phyloP scores from a whole-genome alignment of 30 jellyfish, hydroid and myxozoan genomes.

The Mastigias papua region DNA sequence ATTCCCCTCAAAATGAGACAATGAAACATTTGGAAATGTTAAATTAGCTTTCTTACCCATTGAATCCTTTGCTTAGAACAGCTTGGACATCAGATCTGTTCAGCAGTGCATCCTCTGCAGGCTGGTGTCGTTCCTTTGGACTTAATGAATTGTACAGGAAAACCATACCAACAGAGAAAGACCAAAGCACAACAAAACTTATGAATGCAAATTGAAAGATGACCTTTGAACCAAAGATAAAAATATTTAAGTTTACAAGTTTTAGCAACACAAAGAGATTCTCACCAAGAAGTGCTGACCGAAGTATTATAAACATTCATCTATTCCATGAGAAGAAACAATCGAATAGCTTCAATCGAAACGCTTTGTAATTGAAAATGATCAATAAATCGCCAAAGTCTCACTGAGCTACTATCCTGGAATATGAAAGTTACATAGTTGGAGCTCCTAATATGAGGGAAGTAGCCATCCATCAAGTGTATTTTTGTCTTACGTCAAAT shows the following conservation, averaged over 20 bases:
- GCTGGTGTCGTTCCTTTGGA: not conserved
- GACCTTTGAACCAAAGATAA: conserved; percentile 52
- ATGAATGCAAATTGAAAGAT: conserved; percentile 92
- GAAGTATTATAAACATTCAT: too few relatives aligned
- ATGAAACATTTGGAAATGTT: not conserved
- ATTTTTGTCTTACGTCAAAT: too few relatives aligned
- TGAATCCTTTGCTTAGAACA: conserved; percentile 79
- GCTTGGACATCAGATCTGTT: conserved; percentile 55
- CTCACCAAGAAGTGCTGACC: too few relatives aligned
- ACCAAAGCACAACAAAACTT: conserved; percentile 90
- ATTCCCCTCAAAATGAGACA: not conserved
- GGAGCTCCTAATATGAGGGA: too few relatives aligned
- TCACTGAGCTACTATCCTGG: too few relatives aligned
- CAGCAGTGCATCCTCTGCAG: not conserved
- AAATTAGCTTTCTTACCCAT: conserved; percentile 60
- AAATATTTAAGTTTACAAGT: not conserved
- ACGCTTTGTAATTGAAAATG: too few relatives aligned
- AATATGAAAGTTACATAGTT: too few relatives aligned
- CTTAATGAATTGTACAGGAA: conserved; percentile 69
- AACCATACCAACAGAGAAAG: conserved; percentile 91
- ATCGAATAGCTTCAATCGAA: too few relatives aligned
- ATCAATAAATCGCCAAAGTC: too few relatives aligned
- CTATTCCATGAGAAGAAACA: too few relatives aligned
- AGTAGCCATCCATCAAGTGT: too few relatives aligned
- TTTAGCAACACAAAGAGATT: too few relatives aligned